A percentile compares a stretch with the other conserved stretches of the same genome.
Evolutionary conservation across 2,888 invertebrate genomes (phyloP).

Genomic region (Cyclophora punctaria): DNA sequence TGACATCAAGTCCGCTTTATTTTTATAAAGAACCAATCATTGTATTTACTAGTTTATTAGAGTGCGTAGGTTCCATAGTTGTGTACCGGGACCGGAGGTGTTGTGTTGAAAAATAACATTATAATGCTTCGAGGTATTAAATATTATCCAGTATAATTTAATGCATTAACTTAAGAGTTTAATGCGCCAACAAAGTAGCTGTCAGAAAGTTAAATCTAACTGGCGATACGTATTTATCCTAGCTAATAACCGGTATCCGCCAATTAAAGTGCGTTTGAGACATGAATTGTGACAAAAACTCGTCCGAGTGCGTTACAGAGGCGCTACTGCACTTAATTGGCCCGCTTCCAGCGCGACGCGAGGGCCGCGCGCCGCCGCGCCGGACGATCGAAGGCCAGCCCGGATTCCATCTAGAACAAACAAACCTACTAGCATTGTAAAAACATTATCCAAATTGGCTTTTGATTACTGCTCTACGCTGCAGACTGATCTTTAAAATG

Average conservation of each 20-base stretch:
- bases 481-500: no score
- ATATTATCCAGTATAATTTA: no score
- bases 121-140: no score
- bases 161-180: no score
- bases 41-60: background rate
- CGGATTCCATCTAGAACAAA: conserved; percentile 22
- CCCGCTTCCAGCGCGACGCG: conserved; percentile 2
- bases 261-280: conserved; percentile 52
- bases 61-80: background rate
- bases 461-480: no score
- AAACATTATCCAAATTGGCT: no score
- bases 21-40: background rate
- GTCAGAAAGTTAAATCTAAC: conserved; percentile 19
- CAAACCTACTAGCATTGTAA: background rate
- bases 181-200: background rate
- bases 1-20: no score
- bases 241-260: conserved; percentile 65
- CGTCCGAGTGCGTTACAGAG: conserved; percentile 48
- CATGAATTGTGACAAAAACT: conserved; percentile 57
- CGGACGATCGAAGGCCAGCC: conserved; percentile 50
- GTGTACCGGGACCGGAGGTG: no score
- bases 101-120: no score
- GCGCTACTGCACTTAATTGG: conserved; percentile 73
- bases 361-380: conserved; percentile 6
- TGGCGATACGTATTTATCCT: conserved; percentile 28